Conservation (phyloP, 35 echinoderm and acorn worm genomes). For the Acanthaster planci region DNA sequence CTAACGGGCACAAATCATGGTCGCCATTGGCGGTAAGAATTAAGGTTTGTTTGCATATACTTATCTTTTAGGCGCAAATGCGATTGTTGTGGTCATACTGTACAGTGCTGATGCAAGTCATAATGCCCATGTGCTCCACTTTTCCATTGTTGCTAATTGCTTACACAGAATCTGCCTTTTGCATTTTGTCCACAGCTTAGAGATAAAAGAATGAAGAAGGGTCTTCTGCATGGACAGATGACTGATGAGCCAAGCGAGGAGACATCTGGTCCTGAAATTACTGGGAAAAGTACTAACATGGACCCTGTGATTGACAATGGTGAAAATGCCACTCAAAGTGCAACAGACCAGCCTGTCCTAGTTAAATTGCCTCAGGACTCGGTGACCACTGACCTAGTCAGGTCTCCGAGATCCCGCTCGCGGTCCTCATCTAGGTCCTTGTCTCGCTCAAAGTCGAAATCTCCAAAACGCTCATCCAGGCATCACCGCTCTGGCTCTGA, state of each 20-base stretch:
- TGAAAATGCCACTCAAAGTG: neutral
- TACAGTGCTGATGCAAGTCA: too few species aligned
- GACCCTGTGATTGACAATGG: neutral
- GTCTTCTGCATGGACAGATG: neutral
- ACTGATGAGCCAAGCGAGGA: neutral
- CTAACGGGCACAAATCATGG: too few species aligned
- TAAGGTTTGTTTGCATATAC: too few species aligned
- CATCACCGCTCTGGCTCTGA: neutral
- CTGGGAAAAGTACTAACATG: too few species aligned
- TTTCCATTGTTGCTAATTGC: too few species aligned
- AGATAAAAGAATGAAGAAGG: neutral
- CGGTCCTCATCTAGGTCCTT: conserved; percentile 5
- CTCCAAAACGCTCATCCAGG: neutral
- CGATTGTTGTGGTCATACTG: too few species aligned
- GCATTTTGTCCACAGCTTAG: neutral
- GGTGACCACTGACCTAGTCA: conserved; percentile 1
- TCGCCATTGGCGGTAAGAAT: too few species aligned
- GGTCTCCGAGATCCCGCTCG: conserved; percentile 14
- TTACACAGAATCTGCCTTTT: neutral
- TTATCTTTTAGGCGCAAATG: too few species aligned
- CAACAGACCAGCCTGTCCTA: neutral
- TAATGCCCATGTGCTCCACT: too few species aligned
- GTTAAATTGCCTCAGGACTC: neutral
- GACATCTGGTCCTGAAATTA: too few species aligned
- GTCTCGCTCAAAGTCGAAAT: conserved; percentile 19